phyloP scores from a whole-genome alignment of 2,113 vertebrate genomes.

The Dolichallabes microphthalmus region DNA sequence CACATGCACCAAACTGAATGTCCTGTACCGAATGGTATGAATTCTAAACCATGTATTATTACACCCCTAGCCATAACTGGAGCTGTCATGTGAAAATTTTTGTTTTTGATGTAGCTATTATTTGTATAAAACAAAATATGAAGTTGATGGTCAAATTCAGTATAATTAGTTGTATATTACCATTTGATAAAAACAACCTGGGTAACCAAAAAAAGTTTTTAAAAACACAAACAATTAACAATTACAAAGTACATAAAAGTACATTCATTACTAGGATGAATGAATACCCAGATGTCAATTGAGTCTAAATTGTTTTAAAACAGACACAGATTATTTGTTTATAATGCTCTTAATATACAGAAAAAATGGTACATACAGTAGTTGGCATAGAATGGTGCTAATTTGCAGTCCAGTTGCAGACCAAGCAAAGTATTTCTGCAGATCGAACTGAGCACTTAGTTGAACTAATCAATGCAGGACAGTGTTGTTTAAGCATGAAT shows the following conservation, averaged over 20 bases:
- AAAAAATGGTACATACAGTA: neutral
- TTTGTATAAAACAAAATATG: neutral
- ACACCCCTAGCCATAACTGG: neutral
- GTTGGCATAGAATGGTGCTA: neutral
- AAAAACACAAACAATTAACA: too few relatives aligned
- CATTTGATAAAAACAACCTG: neutral
- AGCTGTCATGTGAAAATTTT: neutral
- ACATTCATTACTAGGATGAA: too few relatives aligned
- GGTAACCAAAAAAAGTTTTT: neutral
- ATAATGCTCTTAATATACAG: neutral
- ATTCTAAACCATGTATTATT: too few relatives aligned
- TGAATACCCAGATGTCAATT: neutral
- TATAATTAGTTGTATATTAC: neutral
- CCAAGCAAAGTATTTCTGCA: neutral
- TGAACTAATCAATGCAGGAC: neutral
- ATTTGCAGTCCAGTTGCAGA: constrained; percentile 2
- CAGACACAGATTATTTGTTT: neutral
- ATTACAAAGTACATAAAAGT: too few relatives aligned
- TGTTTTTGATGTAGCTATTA: neutral
- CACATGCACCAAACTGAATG: too few relatives aligned
- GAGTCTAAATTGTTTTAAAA: neutral
- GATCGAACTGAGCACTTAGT: neutral
- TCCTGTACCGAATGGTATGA: too few relatives aligned
- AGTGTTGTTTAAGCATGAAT: neutral
- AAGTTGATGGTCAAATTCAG: neutral